Conservation (phyloP, 2,888 invertebrate species). For the Heliconius erato region DNA sequence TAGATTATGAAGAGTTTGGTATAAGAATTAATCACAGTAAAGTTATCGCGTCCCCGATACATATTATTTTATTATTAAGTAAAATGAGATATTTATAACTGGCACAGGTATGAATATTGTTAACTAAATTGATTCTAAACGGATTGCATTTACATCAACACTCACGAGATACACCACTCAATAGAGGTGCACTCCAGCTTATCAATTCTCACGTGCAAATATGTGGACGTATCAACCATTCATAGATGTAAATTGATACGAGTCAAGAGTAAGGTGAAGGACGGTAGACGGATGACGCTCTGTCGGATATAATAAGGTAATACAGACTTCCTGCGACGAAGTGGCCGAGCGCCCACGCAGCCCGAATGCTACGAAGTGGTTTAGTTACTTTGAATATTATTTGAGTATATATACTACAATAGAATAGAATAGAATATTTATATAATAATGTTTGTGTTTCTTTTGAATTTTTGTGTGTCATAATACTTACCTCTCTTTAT, state of each 20-base stretch:
- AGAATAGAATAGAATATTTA: too few species aligned
- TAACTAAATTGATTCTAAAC: slow-evolving; percentile 4
- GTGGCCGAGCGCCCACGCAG: slow-evolving; percentile 62
- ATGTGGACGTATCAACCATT: slow-evolving; percentile 20
- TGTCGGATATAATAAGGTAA: slow-evolving; percentile 82
- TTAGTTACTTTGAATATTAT: slow-evolving; percentile 1
- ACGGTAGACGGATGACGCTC: slow-evolving; percentile 67
- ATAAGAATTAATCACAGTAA: neutral
- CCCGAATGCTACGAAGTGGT: slow-evolving; percentile 21
- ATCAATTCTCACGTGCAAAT: slow-evolving; percentile 22
- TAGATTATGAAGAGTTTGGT: neutral
- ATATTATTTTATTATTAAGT: too few species aligned
- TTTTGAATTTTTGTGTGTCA: neutral
- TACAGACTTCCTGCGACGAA: slow-evolving; percentile 78
- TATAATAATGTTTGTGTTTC: neutral
- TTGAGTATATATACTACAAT: neutral
- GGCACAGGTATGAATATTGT: neutral
- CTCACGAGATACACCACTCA: neutral
- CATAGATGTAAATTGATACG: slow-evolving; percentile 22
- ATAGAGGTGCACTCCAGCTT: slow-evolving; percentile 9
- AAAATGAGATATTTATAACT: neutral
- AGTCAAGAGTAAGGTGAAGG: slow-evolving; percentile 56
- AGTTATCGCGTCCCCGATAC: too few species aligned
- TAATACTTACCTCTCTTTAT: neutral
- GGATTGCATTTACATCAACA: neutral